Evolutionary conservation across 2,797 vertebrate species (phyloP).

Genomic region (Sebastes matsubarae): DNA sequence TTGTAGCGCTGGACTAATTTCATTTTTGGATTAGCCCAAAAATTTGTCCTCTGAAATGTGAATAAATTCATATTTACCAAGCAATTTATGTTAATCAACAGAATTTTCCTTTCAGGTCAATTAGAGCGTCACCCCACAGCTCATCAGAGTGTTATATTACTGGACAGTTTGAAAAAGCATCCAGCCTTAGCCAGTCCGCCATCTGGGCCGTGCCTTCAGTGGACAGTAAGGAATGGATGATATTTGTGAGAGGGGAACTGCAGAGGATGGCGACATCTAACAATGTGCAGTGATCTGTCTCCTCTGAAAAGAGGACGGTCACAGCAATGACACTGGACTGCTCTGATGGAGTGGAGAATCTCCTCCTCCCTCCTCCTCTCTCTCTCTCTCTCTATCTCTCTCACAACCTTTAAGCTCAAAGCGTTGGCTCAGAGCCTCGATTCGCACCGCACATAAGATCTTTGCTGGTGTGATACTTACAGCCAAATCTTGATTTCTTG

Average conservation of each 20-base stretch:
- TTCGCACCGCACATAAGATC: neutral
- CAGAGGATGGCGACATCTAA: constrained; percentile 54
- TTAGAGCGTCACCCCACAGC: constrained; percentile 29
- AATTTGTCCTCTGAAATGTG: neutral
- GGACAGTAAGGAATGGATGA: constrained; percentile 47
- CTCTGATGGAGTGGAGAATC: constrained; percentile 44
- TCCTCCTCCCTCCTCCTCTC: neutral
- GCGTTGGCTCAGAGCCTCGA: neutral
- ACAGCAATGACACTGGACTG: constrained; percentile 45
- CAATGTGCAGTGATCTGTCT: constrained; percentile 68
- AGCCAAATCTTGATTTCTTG: constrained; percentile 64
- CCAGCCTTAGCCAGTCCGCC: constrained; percentile 33
- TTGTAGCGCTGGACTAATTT: neutral
- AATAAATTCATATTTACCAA: neutral
- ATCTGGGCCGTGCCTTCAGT: constrained; percentile 45
- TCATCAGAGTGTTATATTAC: constrained; percentile 48
- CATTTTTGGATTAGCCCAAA: neutral
- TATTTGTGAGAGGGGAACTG: constrained; percentile 46
- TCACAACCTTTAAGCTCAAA: constrained; percentile 20
- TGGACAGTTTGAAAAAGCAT: constrained; percentile 45
- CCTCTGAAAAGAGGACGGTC: constrained; percentile 56
- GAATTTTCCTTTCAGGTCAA: constrained; percentile 24
- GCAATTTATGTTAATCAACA: constrained; percentile 18
- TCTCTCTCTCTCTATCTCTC: neutral
- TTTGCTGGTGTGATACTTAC: constrained; percentile 61